phyloP scores from a whole-genome alignment of 2,888 invertebrate genomes.

The Dryobota labecula region DNA sequence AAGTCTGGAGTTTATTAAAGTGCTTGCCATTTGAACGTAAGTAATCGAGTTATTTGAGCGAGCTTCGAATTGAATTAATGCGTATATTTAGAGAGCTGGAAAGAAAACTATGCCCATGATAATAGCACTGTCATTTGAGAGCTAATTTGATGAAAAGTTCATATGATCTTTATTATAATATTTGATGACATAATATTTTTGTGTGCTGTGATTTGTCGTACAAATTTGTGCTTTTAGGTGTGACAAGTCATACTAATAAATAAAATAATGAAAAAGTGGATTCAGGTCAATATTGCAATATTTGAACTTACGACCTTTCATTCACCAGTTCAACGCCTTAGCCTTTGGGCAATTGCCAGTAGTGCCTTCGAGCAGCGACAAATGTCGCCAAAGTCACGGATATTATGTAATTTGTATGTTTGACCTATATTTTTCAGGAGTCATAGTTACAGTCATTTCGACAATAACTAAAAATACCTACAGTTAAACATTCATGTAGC shows the following conservation, averaged over 20 bases:
- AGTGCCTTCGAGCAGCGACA: not conserved
- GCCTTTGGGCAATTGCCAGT: not conserved
- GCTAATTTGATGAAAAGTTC: not conserved
- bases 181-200: not conserved
- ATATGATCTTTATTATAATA: not conserved
- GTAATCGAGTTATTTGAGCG: conserved; percentile 51
- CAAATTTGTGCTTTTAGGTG: not conserved
- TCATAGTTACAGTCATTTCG: not conserved
- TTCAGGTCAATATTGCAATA: not conserved
- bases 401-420: not conserved
- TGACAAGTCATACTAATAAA: not conserved
- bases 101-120: not conserved
- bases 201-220: not conserved
- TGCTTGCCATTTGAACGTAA: conserved; percentile 34
- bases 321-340: not conserved
- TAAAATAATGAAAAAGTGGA: not conserved
- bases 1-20: conserved; percentile 47
- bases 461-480: not conserved
- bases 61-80: conserved; percentile 21
- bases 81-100: conserved; percentile 7
- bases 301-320: not conserved
- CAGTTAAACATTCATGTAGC: not conserved
- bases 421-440: not conserved
- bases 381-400: not conserved
- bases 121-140: conserved; percentile 1